Conservation (phyloP, 2,113 vertebrate genomes). For the Cacatua alba region DNA sequence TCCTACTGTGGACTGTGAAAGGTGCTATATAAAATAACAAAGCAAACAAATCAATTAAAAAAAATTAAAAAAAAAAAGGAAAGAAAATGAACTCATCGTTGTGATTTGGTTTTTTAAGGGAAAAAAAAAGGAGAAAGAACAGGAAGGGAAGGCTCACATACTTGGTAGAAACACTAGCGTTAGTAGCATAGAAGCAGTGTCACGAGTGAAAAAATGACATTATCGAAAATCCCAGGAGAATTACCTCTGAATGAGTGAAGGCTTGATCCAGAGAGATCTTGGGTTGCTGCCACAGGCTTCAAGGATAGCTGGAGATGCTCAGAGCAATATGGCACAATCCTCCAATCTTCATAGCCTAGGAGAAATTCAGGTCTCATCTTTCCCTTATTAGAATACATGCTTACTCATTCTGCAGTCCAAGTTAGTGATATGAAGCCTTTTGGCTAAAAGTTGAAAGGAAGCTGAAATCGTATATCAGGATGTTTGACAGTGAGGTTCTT, state of each 20-base stretch:
- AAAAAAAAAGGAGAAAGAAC: background rate
- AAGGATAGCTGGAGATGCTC: conserved; percentile 1
- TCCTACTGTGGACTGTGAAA: background rate
- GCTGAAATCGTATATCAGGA: background rate
- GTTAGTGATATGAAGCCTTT: background rate
- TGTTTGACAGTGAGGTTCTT: background rate
- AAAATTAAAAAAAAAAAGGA: background rate
- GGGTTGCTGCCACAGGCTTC: background rate
- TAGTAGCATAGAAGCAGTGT: background rate
- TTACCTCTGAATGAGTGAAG: background rate
- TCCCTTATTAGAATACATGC: background rate
- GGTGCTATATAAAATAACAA: background rate
- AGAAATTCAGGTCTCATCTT: background rate
- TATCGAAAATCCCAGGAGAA: background rate
- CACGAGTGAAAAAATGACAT: conserved; percentile 1
- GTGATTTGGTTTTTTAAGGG: background rate
- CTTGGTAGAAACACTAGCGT: background rate
- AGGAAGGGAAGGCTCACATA: background rate
- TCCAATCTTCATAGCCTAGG: background rate
- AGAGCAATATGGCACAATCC: background rate
- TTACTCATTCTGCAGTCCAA: conserved; percentile 2
- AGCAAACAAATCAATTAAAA: background rate
- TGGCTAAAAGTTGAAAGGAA: conserved; percentile 7
- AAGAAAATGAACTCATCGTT: background rate
- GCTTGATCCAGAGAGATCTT: background rate